A percentile compares a stretch with the other conserved stretches of the same genome.
These are phyloP conservation scores for Argentina silus DNA, from an alignment of 2,797 vertebrate genomes.

Conservation along the genomic window DNA sequence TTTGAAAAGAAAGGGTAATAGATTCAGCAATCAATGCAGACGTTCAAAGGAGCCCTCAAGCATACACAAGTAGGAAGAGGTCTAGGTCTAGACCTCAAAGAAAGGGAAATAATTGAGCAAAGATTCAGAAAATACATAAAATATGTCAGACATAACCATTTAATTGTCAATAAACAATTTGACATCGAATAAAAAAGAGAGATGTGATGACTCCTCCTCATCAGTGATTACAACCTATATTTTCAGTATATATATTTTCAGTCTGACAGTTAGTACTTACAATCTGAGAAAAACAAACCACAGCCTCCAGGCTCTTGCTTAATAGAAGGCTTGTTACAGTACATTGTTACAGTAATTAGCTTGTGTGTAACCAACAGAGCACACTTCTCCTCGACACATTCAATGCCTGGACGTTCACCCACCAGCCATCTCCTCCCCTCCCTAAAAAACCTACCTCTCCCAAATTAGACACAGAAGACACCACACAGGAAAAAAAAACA, in stretches of 20 bases:
- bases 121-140: not conserved
- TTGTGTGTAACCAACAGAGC: constrained; percentile 43
- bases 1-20: constrained; percentile 2
- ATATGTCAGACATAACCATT: not conserved
- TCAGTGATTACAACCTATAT: no score
- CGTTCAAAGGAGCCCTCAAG: not conserved
- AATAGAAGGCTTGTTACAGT: no score
- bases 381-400: constrained; percentile 33
- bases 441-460: constrained; percentile 38
- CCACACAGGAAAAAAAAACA: not conserved
- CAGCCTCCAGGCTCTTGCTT: constrained; percentile 40
- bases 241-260: no score
- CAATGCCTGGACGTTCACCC: constrained; percentile 38
- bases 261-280: not conserved
- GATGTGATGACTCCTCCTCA: not conserved
- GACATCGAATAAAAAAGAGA: not conserved
- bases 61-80: not conserved
- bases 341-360: constrained; percentile 47
- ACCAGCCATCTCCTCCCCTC: constrained; percentile 25
- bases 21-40: constrained; percentile 7
- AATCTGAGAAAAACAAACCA: constrained; percentile 1
- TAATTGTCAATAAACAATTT: not conserved
- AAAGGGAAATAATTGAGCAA: not conserved
- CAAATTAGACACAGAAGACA: constrained; percentile 52
- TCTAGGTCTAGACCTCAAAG: not conserved